A percentile compares a stretch with the other conserved stretches of the same genome.
These are phyloP conservation scores for Plestiodon gilberti DNA, from an alignment of 2,113 vertebrate genomes.

Conservation along the genomic window DNA sequence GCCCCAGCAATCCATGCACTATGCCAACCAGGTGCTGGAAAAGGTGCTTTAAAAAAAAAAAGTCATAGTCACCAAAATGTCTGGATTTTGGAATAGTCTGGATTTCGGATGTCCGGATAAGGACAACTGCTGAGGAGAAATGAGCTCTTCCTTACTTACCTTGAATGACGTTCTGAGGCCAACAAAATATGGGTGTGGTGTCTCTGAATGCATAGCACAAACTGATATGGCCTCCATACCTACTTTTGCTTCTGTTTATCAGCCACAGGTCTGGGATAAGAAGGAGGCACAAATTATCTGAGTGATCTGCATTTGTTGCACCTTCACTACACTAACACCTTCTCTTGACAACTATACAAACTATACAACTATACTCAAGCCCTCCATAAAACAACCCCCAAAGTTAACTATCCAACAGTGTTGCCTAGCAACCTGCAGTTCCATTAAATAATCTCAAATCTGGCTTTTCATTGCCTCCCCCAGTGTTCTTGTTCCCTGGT, in stretches of 20 bases:
- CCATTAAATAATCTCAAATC: neutral
- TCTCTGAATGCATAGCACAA: neutral
- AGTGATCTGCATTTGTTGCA: neutral
- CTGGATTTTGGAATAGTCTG: too few species aligned
- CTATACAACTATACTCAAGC: neutral
- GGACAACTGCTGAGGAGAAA: neutral
- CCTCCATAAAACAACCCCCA: neutral
- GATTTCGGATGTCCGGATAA: too few species aligned
- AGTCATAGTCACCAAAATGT: too few species aligned
- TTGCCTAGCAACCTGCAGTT: neutral
- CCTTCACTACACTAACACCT: neutral
- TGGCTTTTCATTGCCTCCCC: neutral
- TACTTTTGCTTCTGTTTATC: neutral
- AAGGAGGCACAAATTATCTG: neutral
- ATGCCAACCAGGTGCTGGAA: too few species aligned
- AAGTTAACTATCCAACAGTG: neutral
- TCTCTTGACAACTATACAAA: neutral
- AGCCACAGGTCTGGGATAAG: neutral
- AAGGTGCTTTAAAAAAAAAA: too few species aligned
- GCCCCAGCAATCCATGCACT: too few species aligned
- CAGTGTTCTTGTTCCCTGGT: neutral
- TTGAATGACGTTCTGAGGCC: neutral
- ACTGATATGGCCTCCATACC: too few species aligned
- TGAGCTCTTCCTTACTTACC: neutral
- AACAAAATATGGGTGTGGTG: neutral